Evolutionary conservation across 2,888 invertebrate genomes (phyloP), one percentile per base, ranked within the genome.

Genomic region (Pollenia amentaria): DNA sequence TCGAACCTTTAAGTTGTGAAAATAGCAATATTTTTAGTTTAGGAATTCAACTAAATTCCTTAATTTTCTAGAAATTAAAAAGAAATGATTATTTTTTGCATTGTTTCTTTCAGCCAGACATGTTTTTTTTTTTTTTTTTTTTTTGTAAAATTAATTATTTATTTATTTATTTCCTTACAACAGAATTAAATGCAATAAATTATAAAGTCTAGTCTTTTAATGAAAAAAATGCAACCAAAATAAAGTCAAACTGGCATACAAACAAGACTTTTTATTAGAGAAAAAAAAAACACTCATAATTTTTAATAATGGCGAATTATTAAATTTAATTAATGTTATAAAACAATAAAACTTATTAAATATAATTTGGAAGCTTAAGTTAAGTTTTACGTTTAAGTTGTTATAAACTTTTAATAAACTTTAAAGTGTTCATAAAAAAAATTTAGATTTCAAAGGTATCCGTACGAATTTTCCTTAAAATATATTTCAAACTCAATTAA

Each of bases 261-360:
- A 76, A 76, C 51, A 29, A 29, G 29, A 51, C 42, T 64, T 76
- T 76, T 57, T 6, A 29, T 6, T 6, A n/a, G n/a, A n/a, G n/a
- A 29, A 29, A 29, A 65, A 77, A 48, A 57, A 67, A n/a, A 57
- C 48, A 55, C 53, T 51, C 38, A 38, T 55, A 46, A 40, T 3
- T 14, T 67, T 67, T 57, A 29, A 57, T 69, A 44, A 18, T 16
- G 44, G 21, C 48, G 16, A 48, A 2, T 42, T 38, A 14, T 44
- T 64, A 51, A 48, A 62, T 75, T 62, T 42, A 64, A 76, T 76
- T 76, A 42, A 53, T 64, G 42, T 38, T 64, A 51, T 53, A 62
- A 75, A 75, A 42, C 60, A 48, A 75, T 75, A 75, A 75, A 75
- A 75, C 16, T 4, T 18, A 72, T 38, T 29, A 29, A 29, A 29